Evolutionary conservation across 2,888 invertebrate species (phyloP), one percentile per base, ranked within the genome.

Genomic region (Alloscopus bannaensis): DNA sequence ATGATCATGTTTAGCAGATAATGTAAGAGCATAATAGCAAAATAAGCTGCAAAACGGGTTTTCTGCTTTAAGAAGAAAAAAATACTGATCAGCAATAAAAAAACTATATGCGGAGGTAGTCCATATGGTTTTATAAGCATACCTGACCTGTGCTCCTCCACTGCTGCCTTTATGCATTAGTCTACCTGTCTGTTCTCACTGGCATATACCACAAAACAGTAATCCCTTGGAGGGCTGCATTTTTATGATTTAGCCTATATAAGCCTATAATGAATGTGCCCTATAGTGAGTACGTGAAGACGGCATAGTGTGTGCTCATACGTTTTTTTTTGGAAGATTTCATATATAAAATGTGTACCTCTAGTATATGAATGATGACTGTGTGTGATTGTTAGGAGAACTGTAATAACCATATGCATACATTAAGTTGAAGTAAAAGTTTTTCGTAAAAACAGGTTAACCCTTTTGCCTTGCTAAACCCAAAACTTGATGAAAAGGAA

Each of bases 401-500:
- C 52, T 69, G 57, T 40, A 75, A 31, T 59, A 59, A 57, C 59
- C 20, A 40, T 29, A 66, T 57, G 57, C 26, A 47, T 57, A 45
- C 20, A 55, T 68, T 70, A 77, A 68, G 66, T 47, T 76, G 72
- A 81, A 81, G 81, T 81, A 81, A 81, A 81, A 81, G 81, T 81
- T 81, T 77, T 81, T 77, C 72, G 77, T 81, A 81, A 81, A 76
- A 81, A 81, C 81, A 81, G 81, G 81, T 81, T 81, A 69, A 69
- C 77, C 77, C 77, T 77, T 70, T 77, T 77, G 77, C 66, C 71
- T 81, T 77, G 68, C 81, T 81, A 81, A 81, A 81, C 81, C 81
- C 72, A 81, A 81, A 81, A 81, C 81, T 81, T 81, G 81, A 73
- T 60, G 68, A 73, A 68, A 71, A 81, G 70, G 77, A 76, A 81